Evolutionary conservation across 2,888 invertebrate species (phyloP), one percentile per base, ranked within the genome.

Genomic region (Rhopalosiphum nymphaeae): DNA sequence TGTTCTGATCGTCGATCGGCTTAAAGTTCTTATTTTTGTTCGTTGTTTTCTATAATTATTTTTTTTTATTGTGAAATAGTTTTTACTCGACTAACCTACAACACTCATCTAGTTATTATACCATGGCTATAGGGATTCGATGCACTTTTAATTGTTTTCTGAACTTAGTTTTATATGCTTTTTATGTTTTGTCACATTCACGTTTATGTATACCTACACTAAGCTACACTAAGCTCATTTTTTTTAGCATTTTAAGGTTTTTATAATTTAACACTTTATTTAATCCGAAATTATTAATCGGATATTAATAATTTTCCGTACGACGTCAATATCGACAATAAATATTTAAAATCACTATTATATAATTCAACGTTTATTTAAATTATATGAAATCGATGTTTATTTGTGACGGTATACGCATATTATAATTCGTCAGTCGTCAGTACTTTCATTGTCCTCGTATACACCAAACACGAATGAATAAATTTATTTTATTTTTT

Each of bases 401-500:
- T n/a, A 67, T 67, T 67, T 67, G n/a, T n/a, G 67, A 13, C 11
- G n/a, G n/a, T 16, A 16, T 21, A 53, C 53, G 3, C 21, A 53
- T 53, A 53, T 53, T 16, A 4, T 21, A 53, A 53, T 16, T 5
- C 67, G n/a, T 36, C n/a, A 5, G 16, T 67, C 67, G n/a, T 1
- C n/a, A 67, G 16, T 67, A 67, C 13, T 67, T 13, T n/a, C 67
- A 67, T 67, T 67, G 16, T n/a, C 5, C n/a, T 67, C 11, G 3
- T 61, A 16, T 16, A 5, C n/a, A n/a, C 67, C n/a, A 67, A 67
- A n/a, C 67, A 67, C 16, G 67, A n/a, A 16, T 67, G 67, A 67
- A n/a, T n/a, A 67, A 67, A 67, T 67, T n/a, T 67, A n/a, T n/a
- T n/a, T 67, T 67, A n/a, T 67, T n/a, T 67, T 16, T 67, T 67